These are phyloP conservation scores for Taurulus bubalis DNA, from an alignment of 2,113 vertebrate species.

Conservation along the genomic window DNA sequence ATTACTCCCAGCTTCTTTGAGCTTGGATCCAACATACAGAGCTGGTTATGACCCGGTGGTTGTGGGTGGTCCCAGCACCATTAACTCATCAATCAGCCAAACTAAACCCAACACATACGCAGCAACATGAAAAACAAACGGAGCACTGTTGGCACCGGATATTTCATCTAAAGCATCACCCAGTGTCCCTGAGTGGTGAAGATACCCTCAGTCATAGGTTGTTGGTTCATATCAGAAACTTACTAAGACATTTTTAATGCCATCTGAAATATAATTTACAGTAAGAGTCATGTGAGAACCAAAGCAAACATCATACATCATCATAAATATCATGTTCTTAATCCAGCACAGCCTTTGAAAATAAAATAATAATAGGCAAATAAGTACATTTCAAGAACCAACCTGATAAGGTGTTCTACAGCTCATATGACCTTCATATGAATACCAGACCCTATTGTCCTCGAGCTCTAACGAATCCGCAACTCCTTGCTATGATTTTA, in stretches of 20 bases:
- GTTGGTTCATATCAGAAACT: background rate
- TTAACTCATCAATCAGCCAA: constrained; percentile 55
- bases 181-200: background rate
- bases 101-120: constrained; percentile 12
- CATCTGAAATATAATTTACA: background rate
- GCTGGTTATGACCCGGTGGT: constrained; percentile 18
- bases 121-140: constrained; percentile 37
- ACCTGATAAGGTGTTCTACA: too few relatives aligned
- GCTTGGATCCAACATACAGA: constrained; percentile 49
- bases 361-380: background rate
- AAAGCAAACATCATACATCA: background rate
- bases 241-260: background rate
- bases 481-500: too few relatives aligned
- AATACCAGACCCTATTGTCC: too few relatives aligned
- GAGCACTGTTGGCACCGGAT: constrained; percentile 10
- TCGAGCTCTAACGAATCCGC: too few relatives aligned
- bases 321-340: background rate
- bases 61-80: constrained; percentile 64
- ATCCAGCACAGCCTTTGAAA: background rate
- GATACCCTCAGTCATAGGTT: constrained; percentile 1
- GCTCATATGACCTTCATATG: too few relatives aligned
- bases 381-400: background rate
- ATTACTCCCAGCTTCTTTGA: constrained; percentile 56
- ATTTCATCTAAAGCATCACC: constrained; percentile 20
- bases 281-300: background rate